Percentiles rank a stretch among this genome's conserved stretches.
phyloP scores from a whole-genome alignment of 1,140 invertebrate genomes.

The Araneus ventricosus region DNA sequence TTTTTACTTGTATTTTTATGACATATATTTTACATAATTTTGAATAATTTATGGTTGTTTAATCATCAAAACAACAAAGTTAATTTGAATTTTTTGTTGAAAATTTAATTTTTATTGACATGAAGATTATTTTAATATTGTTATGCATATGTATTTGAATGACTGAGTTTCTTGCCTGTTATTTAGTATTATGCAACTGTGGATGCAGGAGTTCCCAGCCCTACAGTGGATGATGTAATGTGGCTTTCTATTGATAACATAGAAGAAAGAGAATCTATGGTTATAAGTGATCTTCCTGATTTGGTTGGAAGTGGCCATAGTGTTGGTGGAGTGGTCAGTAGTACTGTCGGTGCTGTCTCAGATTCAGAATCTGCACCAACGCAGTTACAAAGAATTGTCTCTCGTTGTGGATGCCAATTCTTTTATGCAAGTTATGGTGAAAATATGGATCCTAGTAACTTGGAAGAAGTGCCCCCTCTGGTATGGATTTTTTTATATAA shows the following conservation, averaged over 20 bases:
- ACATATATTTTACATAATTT: neutral
- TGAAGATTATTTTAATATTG: neutral
- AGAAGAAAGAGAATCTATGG: conserved; percentile 87
- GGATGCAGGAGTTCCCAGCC: conserved; percentile 85
- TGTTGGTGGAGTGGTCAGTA: conserved; percentile 96
- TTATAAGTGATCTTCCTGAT: conserved; percentile 87
- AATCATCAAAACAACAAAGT: neutral
- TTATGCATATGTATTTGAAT: neutral
- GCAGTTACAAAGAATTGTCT: conserved; percentile 97
- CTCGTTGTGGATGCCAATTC: conserved; percentile 98
- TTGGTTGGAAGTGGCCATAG: conserved; percentile 96
- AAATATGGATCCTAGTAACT: conserved; percentile 85
- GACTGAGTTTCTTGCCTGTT: neutral
- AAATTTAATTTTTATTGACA: neutral
- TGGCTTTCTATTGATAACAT: conserved; percentile 97
- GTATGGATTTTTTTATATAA: conserved; percentile 31
- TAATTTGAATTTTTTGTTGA: neutral
- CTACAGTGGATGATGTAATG: conserved; percentile 90
- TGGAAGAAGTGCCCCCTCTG: conserved; percentile 84
- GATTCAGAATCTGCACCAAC: conserved; percentile 76
- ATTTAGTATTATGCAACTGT: conserved; percentile 95
- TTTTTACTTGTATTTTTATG: neutral
- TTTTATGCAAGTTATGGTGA: conserved; percentile 97
- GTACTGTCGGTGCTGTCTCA: conserved; percentile 90
- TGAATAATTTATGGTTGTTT: neutral